Base-by-base conservation (phyloP, 2,797 vertebrate genomes). In the Sebastes miniatus region DNA sequence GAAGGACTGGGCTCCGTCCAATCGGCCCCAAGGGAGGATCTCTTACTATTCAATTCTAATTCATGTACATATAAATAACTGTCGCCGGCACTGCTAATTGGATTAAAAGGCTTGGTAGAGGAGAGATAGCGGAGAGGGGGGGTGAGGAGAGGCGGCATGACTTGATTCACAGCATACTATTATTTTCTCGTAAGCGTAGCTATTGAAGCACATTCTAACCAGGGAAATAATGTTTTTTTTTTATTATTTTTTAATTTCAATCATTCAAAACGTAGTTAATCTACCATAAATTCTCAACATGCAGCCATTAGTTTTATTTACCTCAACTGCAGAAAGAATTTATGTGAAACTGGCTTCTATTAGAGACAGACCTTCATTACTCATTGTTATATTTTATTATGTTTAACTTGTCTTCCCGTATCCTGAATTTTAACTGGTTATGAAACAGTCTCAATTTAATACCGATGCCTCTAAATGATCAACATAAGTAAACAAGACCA, bases 51-150 rank as follows among this genome's bases (percentile, higher is more conserved):
- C 90, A 83, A 87, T 91, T 93, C 73, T 91, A 91, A 94, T 94
- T 93, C 89, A 93, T 93, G 92, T 78, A 93, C 76, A 83, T 92
- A 93, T 93, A 94, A 91, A 94, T 93, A 94, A 92, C 89, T 91
- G 90, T 85, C 63, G 66, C 77, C 77, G 83, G 73, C 80, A 80
- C 81, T 85, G 90, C 89, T 95, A 93, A 95, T 91, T 92, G 89
- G 90, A 94, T 95, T 90, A 90, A 93, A 93, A 87, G 69, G 85
- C 86, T 83, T 11, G 43, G 69, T 76, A 6, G 73, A 77, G 68
- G 79, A 83, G 77, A 80, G 64, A 54, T 22, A 29, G 52, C 43
- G 18, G 69, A 77, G 73, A 63, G 66, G 62, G 62, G 79, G 67
- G 66, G 76, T 24, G 81, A 50, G 64, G 7, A 52, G 50, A n/a